A percentile compares a stretch with the other conserved stretches of the same genome.
phyloP scores from a whole-genome alignment of 2,888 invertebrate species.

The Melipona bicolor region DNA sequence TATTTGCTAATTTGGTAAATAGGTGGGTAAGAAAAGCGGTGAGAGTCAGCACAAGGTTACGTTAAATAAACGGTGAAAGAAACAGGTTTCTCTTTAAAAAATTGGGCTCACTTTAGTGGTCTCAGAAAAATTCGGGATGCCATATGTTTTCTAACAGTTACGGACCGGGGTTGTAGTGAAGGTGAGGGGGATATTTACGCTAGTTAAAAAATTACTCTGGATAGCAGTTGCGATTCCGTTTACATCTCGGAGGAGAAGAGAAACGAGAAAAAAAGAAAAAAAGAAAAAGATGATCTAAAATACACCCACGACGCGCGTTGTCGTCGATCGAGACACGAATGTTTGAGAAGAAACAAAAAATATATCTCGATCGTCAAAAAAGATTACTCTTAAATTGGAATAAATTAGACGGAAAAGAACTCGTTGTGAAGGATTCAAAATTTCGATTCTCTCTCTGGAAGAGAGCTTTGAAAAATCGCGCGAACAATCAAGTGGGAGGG shows the following conservation, averaged over 20 bases:
- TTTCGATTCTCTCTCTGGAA: background rate
- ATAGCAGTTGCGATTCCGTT: constrained; percentile 75
- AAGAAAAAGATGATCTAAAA: background rate
- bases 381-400: background rate
- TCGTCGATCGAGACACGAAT: background rate
- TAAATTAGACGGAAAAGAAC: background rate
- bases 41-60: constrained; percentile 78
- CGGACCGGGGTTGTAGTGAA: constrained; percentile 40
- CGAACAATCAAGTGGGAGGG: background rate
- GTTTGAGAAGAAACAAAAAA: background rate
- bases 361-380: background rate
- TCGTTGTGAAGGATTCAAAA: background rate
- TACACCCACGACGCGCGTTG: background rate
- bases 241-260: background rate
- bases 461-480: background rate
- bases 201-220: constrained; percentile 74
- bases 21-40: constrained; percentile 80
- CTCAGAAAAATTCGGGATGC: constrained; percentile 48
- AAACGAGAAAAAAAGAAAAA: background rate
- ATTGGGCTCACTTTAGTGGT: constrained; percentile 15
- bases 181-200: constrained; percentile 60
- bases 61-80: constrained; percentile 68
- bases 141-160: constrained; percentile 62
- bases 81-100: constrained; percentile 33
- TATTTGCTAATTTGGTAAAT: constrained; percentile 74